These are phyloP conservation scores for Laticauda laticaudata DNA, from an alignment of 2,113 vertebrate species.

Conservation along the genomic window DNA sequence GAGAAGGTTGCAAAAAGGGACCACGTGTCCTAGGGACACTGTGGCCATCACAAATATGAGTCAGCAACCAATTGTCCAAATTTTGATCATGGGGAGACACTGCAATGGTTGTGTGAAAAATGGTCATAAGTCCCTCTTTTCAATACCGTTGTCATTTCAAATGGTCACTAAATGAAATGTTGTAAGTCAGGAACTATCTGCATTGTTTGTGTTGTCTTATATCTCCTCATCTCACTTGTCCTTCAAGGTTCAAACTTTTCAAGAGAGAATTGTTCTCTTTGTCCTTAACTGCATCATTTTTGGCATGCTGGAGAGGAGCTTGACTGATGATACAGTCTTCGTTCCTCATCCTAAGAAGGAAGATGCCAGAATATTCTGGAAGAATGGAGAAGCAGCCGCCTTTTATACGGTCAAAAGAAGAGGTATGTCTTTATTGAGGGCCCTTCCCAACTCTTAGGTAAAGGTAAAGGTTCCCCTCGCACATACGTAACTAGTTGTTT, in stretches of 20 bases:
- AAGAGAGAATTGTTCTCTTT: constrained; percentile 88
- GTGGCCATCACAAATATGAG: not conserved
- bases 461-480: too few relatives aligned
- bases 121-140: not conserved
- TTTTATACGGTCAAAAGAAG: constrained; percentile 89
- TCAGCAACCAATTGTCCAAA: not conserved
- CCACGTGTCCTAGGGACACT: not conserved
- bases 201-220: not conserved
- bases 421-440: constrained; percentile 71
- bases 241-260: constrained; percentile 82
- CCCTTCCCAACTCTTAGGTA: constrained; percentile 7
- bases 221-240: not conserved
- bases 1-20: not conserved
- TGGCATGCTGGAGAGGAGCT: constrained; percentile 74
- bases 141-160: not conserved
- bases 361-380: constrained; percentile 87
- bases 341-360: constrained; percentile 78
- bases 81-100: not conserved
- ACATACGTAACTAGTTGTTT: too few relatives aligned
- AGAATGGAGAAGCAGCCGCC: constrained; percentile 77
- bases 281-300: constrained; percentile 86
- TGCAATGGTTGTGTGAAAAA: not conserved
- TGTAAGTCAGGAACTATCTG: not conserved
- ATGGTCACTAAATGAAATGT: not conserved
- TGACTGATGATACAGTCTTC: constrained; percentile 78